Evolutionary conservation across 2,888 invertebrate species (phyloP), one percentile per base, ranked within the genome.

Genomic region (Diachrysia chrysitis): DNA sequence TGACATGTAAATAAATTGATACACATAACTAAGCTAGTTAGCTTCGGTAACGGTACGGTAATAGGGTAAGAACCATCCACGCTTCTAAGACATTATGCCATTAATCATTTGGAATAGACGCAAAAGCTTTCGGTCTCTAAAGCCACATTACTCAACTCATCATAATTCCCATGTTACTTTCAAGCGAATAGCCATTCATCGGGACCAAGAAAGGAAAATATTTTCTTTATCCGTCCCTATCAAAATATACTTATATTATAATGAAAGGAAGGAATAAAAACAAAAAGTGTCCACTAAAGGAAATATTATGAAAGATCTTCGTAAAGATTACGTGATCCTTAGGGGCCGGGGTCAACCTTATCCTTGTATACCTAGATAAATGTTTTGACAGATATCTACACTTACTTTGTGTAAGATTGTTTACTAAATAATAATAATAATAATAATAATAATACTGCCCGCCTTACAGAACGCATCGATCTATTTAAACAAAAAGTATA

Each of bases 251-350:
- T 7, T 54, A 9, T 37, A 37, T 61, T 58, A 17, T 53, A 54
- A 59, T 57, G 46, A 65, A 53, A 48, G 35, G 12, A 42, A 58
- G 0, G 2, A 63, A 63, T 53, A 25, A 29, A 54, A 48, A 57
- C 37, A 59, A 19, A 58, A 61, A 51, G 14, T 23, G 25, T 51
- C 16, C 12, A 21, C 16, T 46, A 58, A 51, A 21, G 53, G 23
- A 57, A 64, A 72, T 77, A 16, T 21, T 48, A 42, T 25, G 73
- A 42, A 42, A 23, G 19, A 65, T 64, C 37, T 66, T 10, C 25
- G 3, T 5, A n/a, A 21, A 48, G 66, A 72, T 53, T 64, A 72
- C 53, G n/a, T n/a, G 21, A 54, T 65, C 46, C 59, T 60, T 58
- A 21, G 48, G 21, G 53, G 23, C 32, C 51, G 59, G 21, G 16